Base-by-base conservation (phyloP, 2,113 vertebrate species). In the Tachysurus vachellii region DNA sequence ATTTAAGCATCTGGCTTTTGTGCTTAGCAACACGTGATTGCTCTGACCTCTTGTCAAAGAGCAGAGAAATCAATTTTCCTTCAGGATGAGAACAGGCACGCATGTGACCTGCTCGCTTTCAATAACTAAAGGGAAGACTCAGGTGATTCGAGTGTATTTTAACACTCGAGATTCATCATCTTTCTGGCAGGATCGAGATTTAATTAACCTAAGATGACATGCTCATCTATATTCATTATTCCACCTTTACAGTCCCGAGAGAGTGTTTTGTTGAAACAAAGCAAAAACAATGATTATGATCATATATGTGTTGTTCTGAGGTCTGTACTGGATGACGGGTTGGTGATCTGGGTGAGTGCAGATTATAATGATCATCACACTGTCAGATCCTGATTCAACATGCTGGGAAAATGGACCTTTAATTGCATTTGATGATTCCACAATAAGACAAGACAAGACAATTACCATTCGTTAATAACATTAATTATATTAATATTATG, bases 201-300 rank as follows among this genome's bases (percentile, higher is more conserved):
- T 94, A 94, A 95, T 95, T 93, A 94, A 95, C 92, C 92, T 85
- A 89, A 90, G 88, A 50, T 92, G 91, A 93, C 91, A 90, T 86
- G 81, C 91, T 92, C 90, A 91, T 93, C 92, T 92, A 91, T 92
- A 94, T 94, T 93, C 68, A 93, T 93, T 93, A 93, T 90, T 87
- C 36, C n/a, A 82, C 47, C 56, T 59, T 87, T 75, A 19, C 61
- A 53, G 31, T 17, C 57, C 62, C 4, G 28, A 31, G 56, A 86
- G n/a, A 14, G 1, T 19, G 57, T 50, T 70, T 50, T 64, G 36
- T 70, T 56, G 28, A 80, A 86, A 80, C 57, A 80, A 80, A 80
- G 50, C 50, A 80, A 80, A 70, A 80, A 61, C 73, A 79, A 80
- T 80, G 13, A 66, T 80, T n/a, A 80, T 54, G 68, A 86, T 86